These are phyloP conservation scores for Antrozous pallidus DNA, from an alignment of 2,797 vertebrate species.

Conservation along the genomic window DNA sequence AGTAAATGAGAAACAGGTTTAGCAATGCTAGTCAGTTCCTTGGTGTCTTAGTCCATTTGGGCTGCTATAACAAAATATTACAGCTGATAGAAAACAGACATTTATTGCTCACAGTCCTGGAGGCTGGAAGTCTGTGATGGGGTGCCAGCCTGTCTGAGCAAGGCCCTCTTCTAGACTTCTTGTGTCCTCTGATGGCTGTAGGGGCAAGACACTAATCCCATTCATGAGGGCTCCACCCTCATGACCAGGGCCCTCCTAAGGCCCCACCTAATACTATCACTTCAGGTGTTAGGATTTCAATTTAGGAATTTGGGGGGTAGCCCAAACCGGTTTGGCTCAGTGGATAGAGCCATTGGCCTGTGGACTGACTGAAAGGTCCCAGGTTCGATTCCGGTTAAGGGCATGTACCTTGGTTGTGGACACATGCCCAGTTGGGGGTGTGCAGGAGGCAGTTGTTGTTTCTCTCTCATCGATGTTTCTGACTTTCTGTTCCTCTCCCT, in stretches of 20 bases:
- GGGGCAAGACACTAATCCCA: not conserved
- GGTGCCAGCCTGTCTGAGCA: not conserved
- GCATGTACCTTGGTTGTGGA: no score
- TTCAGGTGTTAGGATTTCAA: not conserved
- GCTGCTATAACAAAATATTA: not conserved
- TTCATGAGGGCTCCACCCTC: not conserved
- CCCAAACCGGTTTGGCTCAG: no score
- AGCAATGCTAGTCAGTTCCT: not conserved
- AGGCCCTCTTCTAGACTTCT: not conserved
- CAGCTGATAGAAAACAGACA: not conserved
- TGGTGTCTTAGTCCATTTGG: not conserved
- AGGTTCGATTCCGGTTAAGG: no score
- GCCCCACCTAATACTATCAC: not conserved
- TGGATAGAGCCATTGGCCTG: no score
- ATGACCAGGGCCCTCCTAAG: not conserved
- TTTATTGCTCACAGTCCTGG: not conserved
- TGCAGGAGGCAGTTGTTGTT: no score
- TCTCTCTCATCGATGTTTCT: no score
- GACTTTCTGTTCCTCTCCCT: no score
- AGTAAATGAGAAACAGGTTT: not conserved
- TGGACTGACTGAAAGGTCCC: no score
- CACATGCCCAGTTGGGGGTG: no score
- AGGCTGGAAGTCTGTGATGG: not conserved
- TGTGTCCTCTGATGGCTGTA: not conserved
- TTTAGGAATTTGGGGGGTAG: not conserved